Conservation (phyloP, 1,140 invertebrate species). For the Aporrectodea caliginosa region DNA sequence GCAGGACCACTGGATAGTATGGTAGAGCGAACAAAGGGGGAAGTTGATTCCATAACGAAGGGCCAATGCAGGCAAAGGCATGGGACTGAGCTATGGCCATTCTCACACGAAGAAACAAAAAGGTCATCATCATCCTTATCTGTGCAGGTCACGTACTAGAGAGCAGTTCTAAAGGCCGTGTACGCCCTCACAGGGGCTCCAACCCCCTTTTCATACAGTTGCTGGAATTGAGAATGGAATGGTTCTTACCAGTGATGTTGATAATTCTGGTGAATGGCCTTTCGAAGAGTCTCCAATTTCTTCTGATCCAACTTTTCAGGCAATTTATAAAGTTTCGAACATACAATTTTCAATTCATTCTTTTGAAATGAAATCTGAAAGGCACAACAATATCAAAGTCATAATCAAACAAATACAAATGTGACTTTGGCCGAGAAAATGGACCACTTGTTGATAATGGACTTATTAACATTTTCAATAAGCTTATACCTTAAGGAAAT, state of each 20-base stretch:
- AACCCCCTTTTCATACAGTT: no score
- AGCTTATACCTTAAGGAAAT: no score
- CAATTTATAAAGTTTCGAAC: conserved; percentile 68
- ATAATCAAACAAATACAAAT: conserved; percentile 43
- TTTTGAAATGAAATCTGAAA: conserved; percentile 57
- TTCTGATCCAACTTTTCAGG: conserved; percentile 64
- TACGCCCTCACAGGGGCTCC: no score
- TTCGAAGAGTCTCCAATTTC: conserved; percentile 75
- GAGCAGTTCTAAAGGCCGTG: background rate
- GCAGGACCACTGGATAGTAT: no score
- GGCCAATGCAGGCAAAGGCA: no score
- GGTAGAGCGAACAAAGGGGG: no score
- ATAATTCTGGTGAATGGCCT: conserved; percentile 93
- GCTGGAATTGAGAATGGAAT: conserved; percentile 39
- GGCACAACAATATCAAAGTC: background rate
- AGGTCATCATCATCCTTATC: background rate
- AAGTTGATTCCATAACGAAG: no score
- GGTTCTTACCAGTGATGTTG: conserved; percentile 91
- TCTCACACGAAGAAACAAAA: background rate
- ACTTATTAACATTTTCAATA: no score
- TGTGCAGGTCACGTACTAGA: background rate
- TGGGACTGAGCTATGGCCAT: no score
- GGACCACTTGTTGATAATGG: no score
- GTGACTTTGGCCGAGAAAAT: no score
- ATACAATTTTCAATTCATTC: conserved; percentile 66